Conservation (phyloP, 2,113 vertebrate genomes). For the Sapayoa aenigma region DNA sequence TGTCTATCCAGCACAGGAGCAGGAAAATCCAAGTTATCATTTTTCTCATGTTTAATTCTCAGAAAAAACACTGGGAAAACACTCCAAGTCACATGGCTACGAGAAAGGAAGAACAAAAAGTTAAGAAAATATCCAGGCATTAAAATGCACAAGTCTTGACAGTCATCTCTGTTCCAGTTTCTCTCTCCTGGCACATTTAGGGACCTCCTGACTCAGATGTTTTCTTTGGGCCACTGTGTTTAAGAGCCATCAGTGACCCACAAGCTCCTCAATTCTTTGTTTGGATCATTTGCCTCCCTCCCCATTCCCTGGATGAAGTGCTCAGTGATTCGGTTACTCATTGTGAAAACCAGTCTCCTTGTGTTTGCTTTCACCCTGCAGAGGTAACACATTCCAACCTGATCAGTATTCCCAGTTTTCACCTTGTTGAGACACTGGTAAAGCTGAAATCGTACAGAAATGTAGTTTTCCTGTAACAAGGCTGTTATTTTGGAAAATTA, state of each 20-base stretch:
- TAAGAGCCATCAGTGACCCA: not conserved
- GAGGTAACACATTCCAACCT: not conserved
- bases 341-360: not conserved
- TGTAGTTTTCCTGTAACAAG: not conserved
- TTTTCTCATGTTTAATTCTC: slow-evolving; percentile 32
- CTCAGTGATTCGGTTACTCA: fast-evolving
- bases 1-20: slow-evolving; percentile 44
- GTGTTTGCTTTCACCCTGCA: not conserved
- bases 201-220: not conserved
- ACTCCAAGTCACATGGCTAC: slow-evolving; percentile 60
- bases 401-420: not conserved
- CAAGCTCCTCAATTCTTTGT: not conserved
- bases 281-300: not conserved
- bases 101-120: not conserved
- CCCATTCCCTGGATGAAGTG: not conserved
- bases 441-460: not conserved
- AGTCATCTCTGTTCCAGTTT: not conserved
- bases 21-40: not conserved
- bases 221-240: not conserved
- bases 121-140: not conserved
- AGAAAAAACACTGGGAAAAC: slow-evolving; percentile 58
- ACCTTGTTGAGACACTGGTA: not conserved
- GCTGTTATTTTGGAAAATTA: not conserved
- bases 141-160: not conserved
- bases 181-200: not conserved